phyloP scores from a whole-genome alignment of 1,140 invertebrate species.

The Araneus ventricosus region DNA sequence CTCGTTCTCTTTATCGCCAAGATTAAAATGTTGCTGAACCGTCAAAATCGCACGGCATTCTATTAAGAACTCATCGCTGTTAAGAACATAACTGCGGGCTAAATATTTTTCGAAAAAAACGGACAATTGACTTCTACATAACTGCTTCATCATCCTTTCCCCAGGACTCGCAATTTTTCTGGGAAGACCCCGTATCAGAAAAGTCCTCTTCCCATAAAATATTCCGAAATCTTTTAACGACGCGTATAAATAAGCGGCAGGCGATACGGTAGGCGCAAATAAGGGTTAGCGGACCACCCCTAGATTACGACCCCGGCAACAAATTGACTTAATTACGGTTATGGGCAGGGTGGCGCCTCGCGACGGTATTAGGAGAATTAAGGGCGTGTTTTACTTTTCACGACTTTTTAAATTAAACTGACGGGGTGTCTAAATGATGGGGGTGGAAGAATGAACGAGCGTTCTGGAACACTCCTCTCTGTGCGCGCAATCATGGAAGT shows the following conservation, averaged over 20 bases:
- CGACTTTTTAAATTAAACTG: conserved; percentile 25
- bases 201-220: neutral
- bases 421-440: neutral
- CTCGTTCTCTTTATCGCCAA: no score
- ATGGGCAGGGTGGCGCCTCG: neutral
- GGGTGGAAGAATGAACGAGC: neutral
- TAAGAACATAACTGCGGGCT: no score
- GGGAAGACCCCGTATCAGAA: neutral
- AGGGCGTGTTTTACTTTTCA: neutral
- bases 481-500: neutral
- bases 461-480: neutral
- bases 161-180: neutral
- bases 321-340: conserved; percentile 35
- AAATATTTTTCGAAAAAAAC: no score
- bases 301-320: conserved; percentile 25
- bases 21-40: no score
- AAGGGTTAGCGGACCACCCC: neutral
- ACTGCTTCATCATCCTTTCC: no score
- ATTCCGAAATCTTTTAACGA: conserved; percentile 30
- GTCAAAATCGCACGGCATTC: no score
- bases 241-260: neutral
- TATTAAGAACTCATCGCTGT: no score
- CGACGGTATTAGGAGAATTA: conserved; percentile 23
- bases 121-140: no score
- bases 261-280: neutral